phyloP scores from a whole-genome alignment of 2,797 vertebrate genomes.

The Syncerus caffer region DNA sequence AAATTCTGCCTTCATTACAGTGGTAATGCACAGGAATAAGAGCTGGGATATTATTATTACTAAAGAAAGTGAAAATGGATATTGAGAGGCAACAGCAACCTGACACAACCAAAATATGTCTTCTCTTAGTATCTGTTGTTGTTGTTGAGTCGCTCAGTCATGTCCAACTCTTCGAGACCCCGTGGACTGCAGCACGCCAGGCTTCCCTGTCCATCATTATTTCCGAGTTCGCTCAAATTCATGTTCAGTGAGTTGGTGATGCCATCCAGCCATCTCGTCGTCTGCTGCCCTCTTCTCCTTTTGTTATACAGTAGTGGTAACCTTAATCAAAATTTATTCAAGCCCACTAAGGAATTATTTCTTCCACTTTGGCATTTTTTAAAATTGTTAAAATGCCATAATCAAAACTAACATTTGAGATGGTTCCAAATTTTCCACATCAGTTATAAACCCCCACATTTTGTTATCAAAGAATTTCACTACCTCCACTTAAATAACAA shows the following conservation, averaged over 20 bases:
- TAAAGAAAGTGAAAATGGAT: background rate
- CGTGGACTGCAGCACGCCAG: accelerated
- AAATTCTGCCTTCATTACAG: background rate
- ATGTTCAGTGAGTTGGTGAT: background rate
- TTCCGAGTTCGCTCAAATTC: background rate
- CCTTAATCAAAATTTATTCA: background rate
- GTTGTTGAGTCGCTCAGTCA: background rate
- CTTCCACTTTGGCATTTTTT: background rate
- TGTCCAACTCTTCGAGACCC: background rate
- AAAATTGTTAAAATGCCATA: background rate
- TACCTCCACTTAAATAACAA: too few relatives aligned
- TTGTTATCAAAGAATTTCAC: background rate
- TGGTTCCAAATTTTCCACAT: background rate
- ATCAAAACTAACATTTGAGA: background rate
- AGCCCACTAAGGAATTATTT: background rate
- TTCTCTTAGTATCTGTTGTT: background rate
- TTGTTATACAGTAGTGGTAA: background rate
- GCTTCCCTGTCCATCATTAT: background rate
- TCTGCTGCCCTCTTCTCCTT: background rate
- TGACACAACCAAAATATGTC: background rate
- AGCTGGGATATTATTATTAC: background rate
- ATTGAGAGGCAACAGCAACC: background rate
- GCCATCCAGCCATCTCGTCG: background rate
- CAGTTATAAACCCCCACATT: background rate
- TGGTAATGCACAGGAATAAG: background rate